A percentile compares a stretch with the other conserved stretches of the same genome.
Conservation (phyloP, 2,888 invertebrate genomes). For the Perdita meconis region DNA sequence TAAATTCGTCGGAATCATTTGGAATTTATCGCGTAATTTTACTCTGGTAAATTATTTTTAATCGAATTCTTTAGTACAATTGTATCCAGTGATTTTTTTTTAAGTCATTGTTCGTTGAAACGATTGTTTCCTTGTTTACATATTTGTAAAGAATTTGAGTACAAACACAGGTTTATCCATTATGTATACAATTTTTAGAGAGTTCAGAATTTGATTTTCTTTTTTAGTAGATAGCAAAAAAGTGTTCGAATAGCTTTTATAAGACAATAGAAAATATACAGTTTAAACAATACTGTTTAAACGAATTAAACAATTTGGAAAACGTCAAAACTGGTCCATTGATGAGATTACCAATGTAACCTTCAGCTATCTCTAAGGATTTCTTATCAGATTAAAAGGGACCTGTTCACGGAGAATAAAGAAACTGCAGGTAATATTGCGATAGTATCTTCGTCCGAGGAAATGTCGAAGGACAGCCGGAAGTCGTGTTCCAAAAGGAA, state of each 20-base stretch:
- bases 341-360: conserved; percentile 11
- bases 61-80: not conserved
- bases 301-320: too few species aligned
- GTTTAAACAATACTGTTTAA: too few species aligned
- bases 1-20: not conserved
- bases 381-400: not conserved
- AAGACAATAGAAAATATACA: too few species aligned
- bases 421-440: conserved; percentile 19
- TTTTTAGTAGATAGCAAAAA: too few species aligned
- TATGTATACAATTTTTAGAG: too few species aligned
- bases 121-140: too few species aligned
- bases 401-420: conserved; percentile 26
- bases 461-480: conserved; percentile 19
- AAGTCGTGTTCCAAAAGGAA: not conserved
- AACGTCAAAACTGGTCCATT: not conserved
- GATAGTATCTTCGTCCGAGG: conserved; percentile 25
- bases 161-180: too few species aligned
- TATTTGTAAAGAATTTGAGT: too few species aligned
- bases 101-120: too few species aligned
- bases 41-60: not conserved
- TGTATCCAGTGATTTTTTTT: too few species aligned
- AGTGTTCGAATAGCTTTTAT: too few species aligned
- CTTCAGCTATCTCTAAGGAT: conserved; percentile 6
- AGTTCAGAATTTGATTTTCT: too few species aligned
- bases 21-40: not conserved